These are phyloP conservation scores for Dryomyza anilis DNA, from an alignment of 2,888 invertebrate species.

Conservation along the genomic window DNA sequence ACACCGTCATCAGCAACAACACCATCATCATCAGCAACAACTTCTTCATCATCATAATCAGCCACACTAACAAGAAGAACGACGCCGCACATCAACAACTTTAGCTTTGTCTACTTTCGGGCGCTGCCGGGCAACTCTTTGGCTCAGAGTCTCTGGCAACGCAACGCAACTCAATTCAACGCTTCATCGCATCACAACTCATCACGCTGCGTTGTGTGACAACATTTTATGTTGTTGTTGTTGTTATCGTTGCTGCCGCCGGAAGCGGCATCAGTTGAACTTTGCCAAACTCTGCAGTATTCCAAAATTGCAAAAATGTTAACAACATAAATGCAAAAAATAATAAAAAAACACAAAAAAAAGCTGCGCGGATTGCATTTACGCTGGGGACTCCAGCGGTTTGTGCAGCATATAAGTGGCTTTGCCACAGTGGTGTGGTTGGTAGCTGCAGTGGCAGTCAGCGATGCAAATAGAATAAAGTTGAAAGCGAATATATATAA, in stretches of 20 bases:
- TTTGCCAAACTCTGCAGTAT: neutral
- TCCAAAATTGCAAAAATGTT: neutral
- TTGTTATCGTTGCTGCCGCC: neutral
- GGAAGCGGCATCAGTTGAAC: neutral
- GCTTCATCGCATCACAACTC: no score
- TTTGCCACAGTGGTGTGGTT: no score
- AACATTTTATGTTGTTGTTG: neutral
- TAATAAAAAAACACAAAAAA: neutral
- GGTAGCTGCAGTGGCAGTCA: neutral
- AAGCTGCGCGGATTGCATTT: no score
- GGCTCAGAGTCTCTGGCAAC: no score
- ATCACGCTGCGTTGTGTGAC: no score
- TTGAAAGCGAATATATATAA: no score
- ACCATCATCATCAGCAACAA: neutral
- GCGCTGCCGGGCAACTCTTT: neutral
- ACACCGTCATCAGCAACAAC: neutral
- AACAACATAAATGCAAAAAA: neutral
- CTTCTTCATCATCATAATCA: neutral
- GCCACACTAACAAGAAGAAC: neutral
- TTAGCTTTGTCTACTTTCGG: neutral
- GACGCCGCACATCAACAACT: neutral
- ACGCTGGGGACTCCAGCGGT: neutral
- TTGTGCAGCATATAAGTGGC: no score
- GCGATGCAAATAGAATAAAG: no score
- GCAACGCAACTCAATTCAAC: no score